phyloP scores from a whole-genome alignment of 2,888 invertebrate genomes.

The Thalpophila matura region DNA sequence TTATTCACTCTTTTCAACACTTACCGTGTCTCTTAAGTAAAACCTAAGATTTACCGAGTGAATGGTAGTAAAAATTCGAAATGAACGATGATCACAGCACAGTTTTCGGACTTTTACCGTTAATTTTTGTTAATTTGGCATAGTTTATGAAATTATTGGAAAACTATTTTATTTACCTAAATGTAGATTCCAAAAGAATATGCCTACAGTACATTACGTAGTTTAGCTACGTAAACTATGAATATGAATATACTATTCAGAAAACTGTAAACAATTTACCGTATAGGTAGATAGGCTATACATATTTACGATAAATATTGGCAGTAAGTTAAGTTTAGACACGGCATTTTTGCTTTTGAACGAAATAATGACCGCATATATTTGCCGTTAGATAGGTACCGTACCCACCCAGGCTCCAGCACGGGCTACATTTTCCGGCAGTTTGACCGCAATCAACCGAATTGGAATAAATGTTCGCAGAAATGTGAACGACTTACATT shows the following conservation, averaged over 20 bases:
- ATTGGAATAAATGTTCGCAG: conserved; percentile 59
- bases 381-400: conserved; percentile 62
- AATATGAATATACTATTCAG: conserved; percentile 1
- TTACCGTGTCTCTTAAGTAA: too few relatives aligned
- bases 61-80: too few relatives aligned
- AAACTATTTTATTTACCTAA: too few relatives aligned
- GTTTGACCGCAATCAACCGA: conserved; percentile 63
- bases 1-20: too few relatives aligned
- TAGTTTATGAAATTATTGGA: not conserved
- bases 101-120: too few relatives aligned
- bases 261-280: conserved; percentile 15
- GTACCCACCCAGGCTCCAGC: conserved; percentile 35
- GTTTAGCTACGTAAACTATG: too few relatives aligned
- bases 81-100: too few relatives aligned
- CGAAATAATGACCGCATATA: conserved; percentile 59
- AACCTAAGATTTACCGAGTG: too few relatives aligned
- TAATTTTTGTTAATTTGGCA: not conserved
- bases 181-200: conserved; percentile 3
- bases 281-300: not conserved
- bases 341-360: conserved; percentile 40
- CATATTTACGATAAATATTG: conserved; percentile 35
- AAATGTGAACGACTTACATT: conserved; percentile 54
- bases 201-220: too few relatives aligned
- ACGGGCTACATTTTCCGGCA: conserved; percentile 44
- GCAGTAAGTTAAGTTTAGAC: conserved; percentile 32